Evolutionary conservation across 2,797 vertebrate species (phyloP).

Genomic region (Chrosomus eos): DNA sequence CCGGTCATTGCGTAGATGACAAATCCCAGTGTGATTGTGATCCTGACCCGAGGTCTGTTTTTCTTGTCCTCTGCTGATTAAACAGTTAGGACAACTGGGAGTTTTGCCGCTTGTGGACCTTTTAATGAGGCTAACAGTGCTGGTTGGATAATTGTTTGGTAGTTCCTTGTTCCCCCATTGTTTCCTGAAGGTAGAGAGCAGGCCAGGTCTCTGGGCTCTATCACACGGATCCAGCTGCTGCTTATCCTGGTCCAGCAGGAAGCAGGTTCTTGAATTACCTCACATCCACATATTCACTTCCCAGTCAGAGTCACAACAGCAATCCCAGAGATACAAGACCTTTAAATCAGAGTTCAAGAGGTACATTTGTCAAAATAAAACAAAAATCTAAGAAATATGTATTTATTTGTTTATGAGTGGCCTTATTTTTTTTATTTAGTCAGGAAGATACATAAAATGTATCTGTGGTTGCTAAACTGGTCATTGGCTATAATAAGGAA

Average conservation of each 20-base stretch:
- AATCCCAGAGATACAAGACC: conserved; percentile 21
- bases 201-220: conserved; percentile 60
- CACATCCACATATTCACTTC: conserved; percentile 61
- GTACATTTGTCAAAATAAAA: not conserved
- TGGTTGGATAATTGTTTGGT: conserved; percentile 70
- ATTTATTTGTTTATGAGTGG: not conserved
- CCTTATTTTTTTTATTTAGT: not conserved
- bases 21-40: conserved; percentile 22
- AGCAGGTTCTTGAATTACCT: conserved; percentile 70
- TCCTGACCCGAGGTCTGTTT: conserved; percentile 49
- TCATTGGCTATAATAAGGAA: conserved; percentile 9
- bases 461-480: not conserved
- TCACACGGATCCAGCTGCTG: conserved; percentile 70
- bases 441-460: not conserved
- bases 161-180: conserved; percentile 64
- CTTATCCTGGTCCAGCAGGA: conserved; percentile 66
- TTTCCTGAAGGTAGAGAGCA: conserved; percentile 65
- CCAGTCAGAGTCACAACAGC: conserved; percentile 37
- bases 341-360: conserved; percentile 39
- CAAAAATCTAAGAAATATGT: not conserved
- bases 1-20: conserved; percentile 40
- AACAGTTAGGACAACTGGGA: conserved; percentile 46
- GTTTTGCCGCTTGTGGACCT: conserved; percentile 43
- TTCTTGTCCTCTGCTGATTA: conserved; percentile 59
- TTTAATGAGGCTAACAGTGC: conserved; percentile 68